Conservation (phyloP, 2,113 vertebrate species). For the Periophthalmodon schlosseri region DNA sequence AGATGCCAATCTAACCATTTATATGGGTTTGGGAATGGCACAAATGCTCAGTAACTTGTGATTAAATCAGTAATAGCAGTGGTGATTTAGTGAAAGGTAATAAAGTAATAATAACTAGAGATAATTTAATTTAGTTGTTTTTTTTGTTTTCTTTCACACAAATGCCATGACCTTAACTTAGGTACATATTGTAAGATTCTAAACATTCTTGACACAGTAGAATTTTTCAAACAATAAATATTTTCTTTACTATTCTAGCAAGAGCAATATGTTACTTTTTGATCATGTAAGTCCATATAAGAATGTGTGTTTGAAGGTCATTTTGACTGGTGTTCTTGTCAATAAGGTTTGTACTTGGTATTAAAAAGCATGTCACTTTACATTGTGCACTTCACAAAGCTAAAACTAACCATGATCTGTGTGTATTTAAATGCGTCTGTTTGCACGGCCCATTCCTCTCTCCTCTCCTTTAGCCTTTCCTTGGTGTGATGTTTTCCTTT, state of each 20-base stretch:
- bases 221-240: background rate
- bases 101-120: no score
- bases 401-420: constrained; percentile 31
- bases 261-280: background rate
- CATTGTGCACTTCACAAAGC: constrained; percentile 44
- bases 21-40: background rate
- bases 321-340: constrained; percentile 6
- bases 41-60: background rate
- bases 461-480: constrained; percentile 65
- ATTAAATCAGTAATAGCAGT: background rate
- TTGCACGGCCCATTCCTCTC: constrained; percentile 33
- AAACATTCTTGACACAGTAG: background rate
- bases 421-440: constrained; percentile 24
- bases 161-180: no score
- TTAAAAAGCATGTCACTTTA: constrained; percentile 7
- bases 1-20: background rate
- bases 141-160: no score
- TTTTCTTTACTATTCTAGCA: background rate
- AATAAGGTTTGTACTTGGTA: constrained; percentile 16
- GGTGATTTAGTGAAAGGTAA: background rate
- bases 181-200: background rate
- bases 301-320: background rate
- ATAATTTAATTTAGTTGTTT: no score
- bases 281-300: background rate
- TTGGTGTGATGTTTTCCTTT: constrained; percentile 76